phyloP scores from a whole-genome alignment of 2,113 vertebrate species.

The Turdus rufiventris region DNA sequence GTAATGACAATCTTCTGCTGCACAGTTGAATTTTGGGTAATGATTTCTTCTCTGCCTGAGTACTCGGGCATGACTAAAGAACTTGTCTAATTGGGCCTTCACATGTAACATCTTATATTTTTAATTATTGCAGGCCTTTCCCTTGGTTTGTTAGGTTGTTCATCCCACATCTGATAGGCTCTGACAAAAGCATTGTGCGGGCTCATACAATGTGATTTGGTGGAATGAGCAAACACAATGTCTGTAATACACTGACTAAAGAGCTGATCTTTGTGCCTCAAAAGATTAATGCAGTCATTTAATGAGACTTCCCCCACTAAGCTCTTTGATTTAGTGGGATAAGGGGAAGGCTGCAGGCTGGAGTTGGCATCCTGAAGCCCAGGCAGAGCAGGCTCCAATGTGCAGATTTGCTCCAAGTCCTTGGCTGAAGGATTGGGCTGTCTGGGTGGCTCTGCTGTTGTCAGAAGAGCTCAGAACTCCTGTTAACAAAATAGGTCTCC shows the following conservation, averaged over 20 bases:
- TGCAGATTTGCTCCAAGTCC: not conserved
- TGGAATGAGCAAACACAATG: constrained; percentile 43
- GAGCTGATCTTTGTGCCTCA: constrained; percentile 8
- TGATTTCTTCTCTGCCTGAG: not conserved
- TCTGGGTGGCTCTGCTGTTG: not conserved
- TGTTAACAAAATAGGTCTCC: not conserved
- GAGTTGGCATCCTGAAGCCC: not conserved
- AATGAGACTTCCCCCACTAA: constrained; percentile 29
- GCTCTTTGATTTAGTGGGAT: not conserved
- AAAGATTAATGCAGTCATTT: constrained; percentile 17
- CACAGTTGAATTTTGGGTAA: not conserved
- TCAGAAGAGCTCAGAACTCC: not conserved
- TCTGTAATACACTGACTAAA: not conserved
- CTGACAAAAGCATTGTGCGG: constrained; percentile 25
- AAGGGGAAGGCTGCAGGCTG: not conserved
- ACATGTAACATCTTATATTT: not conserved
- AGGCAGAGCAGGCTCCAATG: not conserved
- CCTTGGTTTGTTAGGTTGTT: not conserved
- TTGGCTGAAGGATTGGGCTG: not conserved
- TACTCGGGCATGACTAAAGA: not conserved
- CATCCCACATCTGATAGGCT: not conserved
- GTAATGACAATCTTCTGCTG: not conserved
- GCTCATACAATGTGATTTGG: not conserved
- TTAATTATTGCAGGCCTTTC: not conserved
- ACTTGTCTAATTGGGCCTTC: constrained; percentile 3